Evolutionary conservation across 1,140 invertebrate species (phyloP), one percentile per base, ranked within the genome.

Genomic region (Caenorhabditis latens): DNA sequence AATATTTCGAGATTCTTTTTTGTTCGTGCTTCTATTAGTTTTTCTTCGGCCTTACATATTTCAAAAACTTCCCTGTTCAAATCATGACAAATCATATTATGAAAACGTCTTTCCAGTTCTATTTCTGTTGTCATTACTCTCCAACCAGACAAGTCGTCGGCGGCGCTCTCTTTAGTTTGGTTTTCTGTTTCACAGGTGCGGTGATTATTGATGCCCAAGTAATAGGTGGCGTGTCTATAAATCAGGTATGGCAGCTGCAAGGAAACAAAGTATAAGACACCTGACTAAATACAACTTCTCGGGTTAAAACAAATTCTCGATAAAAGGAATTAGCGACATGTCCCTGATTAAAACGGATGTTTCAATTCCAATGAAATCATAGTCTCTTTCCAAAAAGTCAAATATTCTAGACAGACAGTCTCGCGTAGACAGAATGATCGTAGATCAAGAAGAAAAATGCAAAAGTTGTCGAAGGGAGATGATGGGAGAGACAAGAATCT

Each of bases 131-230:
- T 48, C 42, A 46, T 75, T 21, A 8, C 4, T 50, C 13, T 50
- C 71, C 14, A 79, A 48, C 71, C 71, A 79, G 71, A 79, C 71
- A 79, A 79, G 9, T 50, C 19, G 65, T n/a, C 65, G 71, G 65
- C 65, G n/a, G 8, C 50, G 16, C 50, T 53, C 50, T 53, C 13
- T 24, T 19, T 50, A 19, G 14, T 50, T 79, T 79, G n/a, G 4
- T 79, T 19, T 71, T 24, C 42, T 65, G 9, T 65, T 11, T 40
- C 16, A 53, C 50, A 53, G 50, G 50, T 14, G 21, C 9, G n/a
- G 8, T 46, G 65, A 46, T 71, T 71, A 71, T 71, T 71, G 65
- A 71, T 71, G 65, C 14, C 42, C 46, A 32, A 32, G 32, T 32
- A 32, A 32, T 32, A 32, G 32, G 32, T 32, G 32, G 32, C 32